Evolutionary conservation across 2,888 invertebrate species (phyloP).

Genomic region (Crossocerus cetratus): DNA sequence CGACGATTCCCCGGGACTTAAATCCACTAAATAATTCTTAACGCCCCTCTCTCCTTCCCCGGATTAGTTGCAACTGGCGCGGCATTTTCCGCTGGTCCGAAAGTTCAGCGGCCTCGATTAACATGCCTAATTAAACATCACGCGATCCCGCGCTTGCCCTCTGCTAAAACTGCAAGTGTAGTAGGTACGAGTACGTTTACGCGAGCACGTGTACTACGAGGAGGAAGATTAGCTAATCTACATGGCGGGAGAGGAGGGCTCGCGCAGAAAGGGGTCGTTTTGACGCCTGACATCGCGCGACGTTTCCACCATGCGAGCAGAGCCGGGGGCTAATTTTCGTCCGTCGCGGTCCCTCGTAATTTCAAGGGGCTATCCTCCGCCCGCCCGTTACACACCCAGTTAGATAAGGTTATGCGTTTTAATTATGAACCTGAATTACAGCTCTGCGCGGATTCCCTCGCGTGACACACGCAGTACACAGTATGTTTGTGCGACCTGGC

Average conservation of each 20-base stretch:
- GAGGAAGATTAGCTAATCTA: neutral
- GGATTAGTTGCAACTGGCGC: neutral
- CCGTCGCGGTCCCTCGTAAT: constrained; percentile 9
- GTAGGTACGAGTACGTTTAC: neutral
- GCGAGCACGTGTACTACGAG: constrained; percentile 1
- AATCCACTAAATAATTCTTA: neutral
- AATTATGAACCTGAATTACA: constrained; percentile 46
- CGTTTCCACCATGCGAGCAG: neutral
- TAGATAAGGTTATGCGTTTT: constrained; percentile 48
- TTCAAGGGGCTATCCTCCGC: constrained; percentile 6
- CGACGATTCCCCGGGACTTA: neutral
- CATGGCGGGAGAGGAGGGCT: no score
- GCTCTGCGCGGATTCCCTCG: constrained; percentile 13
- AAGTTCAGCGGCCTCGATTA: constrained; percentile 4
- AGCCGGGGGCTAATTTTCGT: constrained; percentile 22
- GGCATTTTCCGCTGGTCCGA: constrained; percentile 4
- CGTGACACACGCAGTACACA: neutral
- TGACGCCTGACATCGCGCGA: constrained; percentile 6
- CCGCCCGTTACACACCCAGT: constrained; percentile 29
- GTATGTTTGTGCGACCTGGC: constrained; percentile 35
- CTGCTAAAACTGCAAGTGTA: no score
- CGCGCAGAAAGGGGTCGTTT: neutral
- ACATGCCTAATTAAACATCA: constrained; percentile 1
- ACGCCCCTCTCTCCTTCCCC: neutral
- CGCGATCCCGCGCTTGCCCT: no score